Evolutionary conservation across 2,888 invertebrate genomes (phyloP).

Genomic region (Thymelicus sylvestris): DNA sequence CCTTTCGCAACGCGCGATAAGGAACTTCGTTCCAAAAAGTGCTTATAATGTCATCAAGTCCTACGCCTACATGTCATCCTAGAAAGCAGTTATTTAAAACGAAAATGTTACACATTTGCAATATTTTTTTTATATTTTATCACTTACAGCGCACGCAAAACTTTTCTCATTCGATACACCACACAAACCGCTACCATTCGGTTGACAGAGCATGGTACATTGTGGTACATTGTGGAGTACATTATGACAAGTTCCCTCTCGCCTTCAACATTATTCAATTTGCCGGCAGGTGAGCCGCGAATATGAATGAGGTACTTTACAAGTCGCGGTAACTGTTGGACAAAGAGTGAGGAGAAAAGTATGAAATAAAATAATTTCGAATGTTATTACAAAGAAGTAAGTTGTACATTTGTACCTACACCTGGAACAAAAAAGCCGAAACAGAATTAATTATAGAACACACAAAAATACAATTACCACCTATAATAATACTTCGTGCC

Average conservation of each 20-base stretch:
- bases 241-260: constrained; percentile 78
- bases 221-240: constrained; percentile 47
- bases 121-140: background rate
- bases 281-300: constrained; percentile 71
- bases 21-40: too few species aligned
- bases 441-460: too few species aligned
- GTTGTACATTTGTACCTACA: too few species aligned
- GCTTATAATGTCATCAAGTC: too few species aligned
- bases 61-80: too few species aligned
- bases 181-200: constrained; percentile 4
- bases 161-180: constrained; percentile 9
- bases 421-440: too few species aligned
- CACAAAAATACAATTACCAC: too few species aligned
- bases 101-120: too few species aligned
- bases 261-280: constrained; percentile 78
- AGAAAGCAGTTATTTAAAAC: too few species aligned
- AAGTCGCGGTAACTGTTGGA: constrained; percentile 16
- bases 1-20: too few species aligned
- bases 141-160: background rate
- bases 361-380: background rate
- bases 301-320: constrained; percentile 64
- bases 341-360: constrained; percentile 1
- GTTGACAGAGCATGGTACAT: background rate
- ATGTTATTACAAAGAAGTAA: background rate
- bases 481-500: too few species aligned